A percentile compares a stretch with the other conserved stretches of the same genome.
Evolutionary conservation across 2,888 invertebrate species (phyloP).

Genomic region (Dasysyrphus albostriatus): DNA sequence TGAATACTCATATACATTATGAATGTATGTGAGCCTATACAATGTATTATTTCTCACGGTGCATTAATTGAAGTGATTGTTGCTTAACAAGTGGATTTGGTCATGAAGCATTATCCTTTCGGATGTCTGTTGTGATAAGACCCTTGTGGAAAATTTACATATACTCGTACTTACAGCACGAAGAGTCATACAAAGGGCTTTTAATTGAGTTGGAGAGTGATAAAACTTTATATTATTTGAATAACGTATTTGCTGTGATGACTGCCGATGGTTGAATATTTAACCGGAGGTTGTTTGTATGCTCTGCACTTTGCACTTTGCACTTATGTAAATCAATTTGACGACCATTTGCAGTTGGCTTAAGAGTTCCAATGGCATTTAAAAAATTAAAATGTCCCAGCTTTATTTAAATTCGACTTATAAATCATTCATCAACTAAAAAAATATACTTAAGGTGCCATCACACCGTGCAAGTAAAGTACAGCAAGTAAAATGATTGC

Average conservation of each 20-base stretch:
- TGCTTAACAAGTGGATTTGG: conserved; percentile 54
- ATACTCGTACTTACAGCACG: not conserved
- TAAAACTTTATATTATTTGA: conserved; percentile 22
- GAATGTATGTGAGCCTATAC: too few relatives aligned
- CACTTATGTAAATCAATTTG: not conserved
- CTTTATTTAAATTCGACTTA: too few relatives aligned
- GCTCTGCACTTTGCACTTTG: not conserved
- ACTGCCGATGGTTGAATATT: not conserved
- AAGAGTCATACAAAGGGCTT: conserved; percentile 12
- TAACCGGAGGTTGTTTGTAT: conserved; percentile 4
- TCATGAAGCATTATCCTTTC: conserved; percentile 41
- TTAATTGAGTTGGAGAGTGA: conserved; percentile 44
- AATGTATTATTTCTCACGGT: conserved; percentile 17
- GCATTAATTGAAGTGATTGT: conserved; percentile 64
- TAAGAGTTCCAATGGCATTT: not conserved
- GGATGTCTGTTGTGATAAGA: conserved; percentile 28
- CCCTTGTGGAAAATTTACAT: conserved; percentile 16
- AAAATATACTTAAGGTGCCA: too few relatives aligned
- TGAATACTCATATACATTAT: not conserved
- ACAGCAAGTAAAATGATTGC: too few relatives aligned
- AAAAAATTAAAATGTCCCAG: not conserved
- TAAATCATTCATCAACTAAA: not conserved
- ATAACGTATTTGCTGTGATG: not conserved
- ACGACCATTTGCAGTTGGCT: conserved; percentile 6
- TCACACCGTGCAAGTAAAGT: too few relatives aligned